Evolutionary conservation across 1,140 invertebrate genomes (phyloP).

Genomic region (Drosophila cardini): DNA sequence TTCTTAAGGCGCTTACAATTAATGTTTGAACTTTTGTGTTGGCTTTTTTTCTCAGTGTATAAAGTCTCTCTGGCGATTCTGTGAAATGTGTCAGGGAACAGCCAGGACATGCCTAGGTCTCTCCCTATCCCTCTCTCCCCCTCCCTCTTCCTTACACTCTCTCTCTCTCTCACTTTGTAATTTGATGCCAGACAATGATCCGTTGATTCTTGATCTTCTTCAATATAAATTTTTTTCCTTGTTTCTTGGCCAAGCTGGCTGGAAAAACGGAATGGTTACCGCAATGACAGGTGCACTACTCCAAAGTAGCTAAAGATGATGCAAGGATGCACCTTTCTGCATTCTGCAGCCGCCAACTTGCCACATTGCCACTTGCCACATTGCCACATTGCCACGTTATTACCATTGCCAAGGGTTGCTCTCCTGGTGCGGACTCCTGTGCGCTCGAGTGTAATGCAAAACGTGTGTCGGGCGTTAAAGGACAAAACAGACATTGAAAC

Average conservation of each 20-base stretch:
- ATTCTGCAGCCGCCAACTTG: constrained; percentile 58
- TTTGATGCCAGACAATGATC: constrained; percentile 75
- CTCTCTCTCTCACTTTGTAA: constrained; percentile 35
- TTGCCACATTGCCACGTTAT: constrained; percentile 27
- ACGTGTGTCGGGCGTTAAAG: constrained; percentile 59
- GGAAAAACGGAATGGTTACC: constrained; percentile 58
- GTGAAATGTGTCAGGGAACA: constrained; percentile 52
- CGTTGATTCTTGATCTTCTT: constrained; percentile 65
- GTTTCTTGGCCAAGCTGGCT: constrained; percentile 28
- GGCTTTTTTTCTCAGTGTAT: constrained; percentile 3
- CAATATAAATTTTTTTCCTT: too few species aligned
- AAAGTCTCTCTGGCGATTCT: constrained; percentile 53
- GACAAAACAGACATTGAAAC: constrained; percentile 29
- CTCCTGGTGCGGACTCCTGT: constrained; percentile 34
- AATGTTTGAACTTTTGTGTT: too few species aligned
- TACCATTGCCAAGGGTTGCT: constrained; percentile 25
- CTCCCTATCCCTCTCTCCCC: neutral
- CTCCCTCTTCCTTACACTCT: neutral
- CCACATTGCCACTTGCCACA: constrained; percentile 20
- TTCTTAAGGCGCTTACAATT: too few species aligned
- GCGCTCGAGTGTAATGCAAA: constrained; percentile 67
- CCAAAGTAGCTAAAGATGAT: constrained; percentile 46
- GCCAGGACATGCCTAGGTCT: constrained; percentile 4
- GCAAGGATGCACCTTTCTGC: constrained; percentile 79
- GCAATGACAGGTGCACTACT: constrained; percentile 72